Percentiles rank a stretch among this genome's conserved stretches.
These are phyloP conservation scores for Panzeria rudis DNA, from an alignment of 2,888 invertebrate species.

Conservation along the genomic window DNA sequence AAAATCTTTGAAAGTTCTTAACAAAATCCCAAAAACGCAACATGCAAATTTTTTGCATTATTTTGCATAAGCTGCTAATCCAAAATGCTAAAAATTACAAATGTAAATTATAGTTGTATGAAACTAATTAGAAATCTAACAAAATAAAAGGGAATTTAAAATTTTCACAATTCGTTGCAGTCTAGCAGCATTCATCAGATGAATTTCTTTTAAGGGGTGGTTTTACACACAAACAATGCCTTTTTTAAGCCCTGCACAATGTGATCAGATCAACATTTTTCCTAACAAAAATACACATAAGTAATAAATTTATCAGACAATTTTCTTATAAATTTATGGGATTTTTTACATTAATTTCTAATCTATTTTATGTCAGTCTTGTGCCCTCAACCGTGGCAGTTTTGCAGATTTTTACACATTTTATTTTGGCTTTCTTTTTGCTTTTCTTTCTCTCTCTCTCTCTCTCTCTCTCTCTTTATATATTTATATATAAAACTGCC, in stretches of 20 bases:
- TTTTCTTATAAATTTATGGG: conserved; percentile 48
- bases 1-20: conserved; percentile 1
- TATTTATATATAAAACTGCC: conserved; percentile 50
- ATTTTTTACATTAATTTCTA: conserved; percentile 33
- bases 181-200: background rate
- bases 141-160: conserved; percentile 10
- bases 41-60: conserved; percentile 21
- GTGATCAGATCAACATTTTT: background rate
- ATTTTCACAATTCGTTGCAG: conserved; percentile 15
- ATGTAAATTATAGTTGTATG: conserved; percentile 32
- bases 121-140: conserved; percentile 43
- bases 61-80: conserved; percentile 1
- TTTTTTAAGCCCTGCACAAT: background rate
- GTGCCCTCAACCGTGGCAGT: conserved; percentile 30
- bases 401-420: background rate
- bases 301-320: conserved; percentile 2
- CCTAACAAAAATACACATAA: background rate
- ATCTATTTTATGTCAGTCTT: conserved; percentile 14
- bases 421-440: background rate
- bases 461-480: background rate
- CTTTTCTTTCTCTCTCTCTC: background rate
- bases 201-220: conserved; percentile 6
- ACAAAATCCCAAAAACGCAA: background rate
- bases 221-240: conserved; percentile 9
- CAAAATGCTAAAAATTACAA: conserved; percentile 27